Evolutionary conservation across 1,140 invertebrate species (phyloP).

Genomic region (Megathymus violae): DNA sequence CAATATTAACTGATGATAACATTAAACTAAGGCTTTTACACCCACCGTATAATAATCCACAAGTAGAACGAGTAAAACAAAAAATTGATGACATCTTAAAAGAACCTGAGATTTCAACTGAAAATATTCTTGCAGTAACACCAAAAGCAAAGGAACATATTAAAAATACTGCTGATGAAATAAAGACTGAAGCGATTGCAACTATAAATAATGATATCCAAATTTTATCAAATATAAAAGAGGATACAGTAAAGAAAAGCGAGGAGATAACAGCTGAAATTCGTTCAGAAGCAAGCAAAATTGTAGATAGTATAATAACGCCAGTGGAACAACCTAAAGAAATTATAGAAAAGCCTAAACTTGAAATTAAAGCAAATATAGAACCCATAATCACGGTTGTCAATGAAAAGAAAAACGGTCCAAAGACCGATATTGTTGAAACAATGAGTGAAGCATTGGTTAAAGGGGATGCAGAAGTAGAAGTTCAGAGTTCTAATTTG

Average conservation of each 20-base stretch:
- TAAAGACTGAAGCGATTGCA: conserved; percentile 57
- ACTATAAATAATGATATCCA: conserved; percentile 54
- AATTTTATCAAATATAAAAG: conserved; percentile 62
- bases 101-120: conserved; percentile 72
- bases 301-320: conserved; percentile 70
- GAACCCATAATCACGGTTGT: conserved; percentile 77
- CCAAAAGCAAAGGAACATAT: conserved; percentile 55
- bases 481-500: conserved; percentile 80
- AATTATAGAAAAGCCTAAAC: conserved; percentile 48
- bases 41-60: conserved; percentile 74
- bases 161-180: conserved; percentile 61
- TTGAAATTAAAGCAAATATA: conserved; percentile 66
- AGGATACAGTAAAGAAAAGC: conserved; percentile 58
- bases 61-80: conserved; percentile 78
- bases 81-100: conserved; percentile 81
- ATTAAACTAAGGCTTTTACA: conserved; percentile 75
- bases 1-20: conserved; percentile 65
- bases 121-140: conserved; percentile 65
- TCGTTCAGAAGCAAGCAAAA: conserved; percentile 66
- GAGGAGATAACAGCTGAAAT: conserved; percentile 64
- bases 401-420: conserved; percentile 65
- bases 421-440: conserved; percentile 52
- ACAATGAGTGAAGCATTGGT: conserved; percentile 74
- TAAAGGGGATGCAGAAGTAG: conserved; percentile 76
- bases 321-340: conserved; percentile 70